Conservation (phyloP, 2,797 vertebrate species). For the Lindbergichthys nudifrons region DNA sequence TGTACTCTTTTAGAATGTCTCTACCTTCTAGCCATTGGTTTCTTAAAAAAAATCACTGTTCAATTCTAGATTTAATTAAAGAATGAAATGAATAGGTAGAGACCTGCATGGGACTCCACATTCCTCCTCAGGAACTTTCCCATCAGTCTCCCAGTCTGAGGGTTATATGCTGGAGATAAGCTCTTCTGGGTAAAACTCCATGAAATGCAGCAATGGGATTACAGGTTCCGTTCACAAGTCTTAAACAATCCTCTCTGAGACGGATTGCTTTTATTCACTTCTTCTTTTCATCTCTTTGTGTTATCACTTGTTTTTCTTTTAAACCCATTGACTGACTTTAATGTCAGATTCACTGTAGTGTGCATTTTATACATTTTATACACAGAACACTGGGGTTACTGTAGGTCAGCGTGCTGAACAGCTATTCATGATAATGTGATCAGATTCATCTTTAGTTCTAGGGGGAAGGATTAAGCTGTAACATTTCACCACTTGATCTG, state of each 20-base stretch:
- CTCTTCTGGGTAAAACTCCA: conserved; percentile 87
- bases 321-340: conserved; percentile 7
- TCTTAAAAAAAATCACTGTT: not conserved
- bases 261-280: conserved; percentile 52
- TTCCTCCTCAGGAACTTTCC: conserved; percentile 49
- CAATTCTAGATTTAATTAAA: conserved; percentile 35
- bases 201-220: conserved; percentile 93
- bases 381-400: not conserved
- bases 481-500: not conserved
- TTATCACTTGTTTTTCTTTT: conserved; percentile 20
- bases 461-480: not conserved
- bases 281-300: conserved; percentile 65
- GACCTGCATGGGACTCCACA: conserved; percentile 26
- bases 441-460: not conserved
- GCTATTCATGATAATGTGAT: not conserved
- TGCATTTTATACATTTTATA: too few species aligned
- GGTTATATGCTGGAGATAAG: conserved; percentile 86
- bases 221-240: conserved; percentile 83
- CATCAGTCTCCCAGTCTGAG: conserved; percentile 78
- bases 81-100: not conserved
- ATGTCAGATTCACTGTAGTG: not conserved
- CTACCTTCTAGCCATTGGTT: too few species aligned
- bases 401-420: not conserved
- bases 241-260: conserved; percentile 71
- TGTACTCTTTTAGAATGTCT: too few species aligned